Conservation (phyloP, 2,113 vertebrate genomes). For the Balaeniceps rex region DNA sequence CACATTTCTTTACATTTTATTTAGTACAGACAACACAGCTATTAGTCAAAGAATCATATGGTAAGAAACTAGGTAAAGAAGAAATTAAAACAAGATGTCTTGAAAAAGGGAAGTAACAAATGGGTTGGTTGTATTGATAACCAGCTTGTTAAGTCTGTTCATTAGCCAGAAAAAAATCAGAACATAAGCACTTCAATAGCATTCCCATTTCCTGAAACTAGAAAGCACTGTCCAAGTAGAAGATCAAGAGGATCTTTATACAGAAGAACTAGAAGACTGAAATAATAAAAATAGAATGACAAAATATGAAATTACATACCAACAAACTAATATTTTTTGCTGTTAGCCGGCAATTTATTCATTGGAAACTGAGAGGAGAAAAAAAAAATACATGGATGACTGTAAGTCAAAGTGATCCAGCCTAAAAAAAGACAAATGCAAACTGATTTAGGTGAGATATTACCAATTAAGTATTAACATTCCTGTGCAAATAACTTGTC, state of each 20-base stretch:
- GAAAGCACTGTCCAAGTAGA: background rate
- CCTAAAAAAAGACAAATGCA: background rate
- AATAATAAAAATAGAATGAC: background rate
- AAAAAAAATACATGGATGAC: background rate
- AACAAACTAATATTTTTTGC: background rate
- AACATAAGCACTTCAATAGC: background rate
- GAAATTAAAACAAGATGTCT: background rate
- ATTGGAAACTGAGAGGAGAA: background rate
- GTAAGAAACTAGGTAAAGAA: background rate
- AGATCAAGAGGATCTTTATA: background rate
- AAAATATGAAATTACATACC: background rate
- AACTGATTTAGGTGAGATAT: background rate
- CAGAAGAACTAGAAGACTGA: background rate
- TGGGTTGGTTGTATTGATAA: background rate
- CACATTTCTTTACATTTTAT: background rate
- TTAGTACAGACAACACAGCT: background rate
- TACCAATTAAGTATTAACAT: background rate
- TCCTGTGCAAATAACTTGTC: background rate
- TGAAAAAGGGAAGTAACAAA: background rate
- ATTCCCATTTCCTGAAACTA: background rate
- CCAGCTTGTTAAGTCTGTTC: background rate
- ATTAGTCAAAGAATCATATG: background rate
- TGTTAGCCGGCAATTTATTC: background rate
- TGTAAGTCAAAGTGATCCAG: background rate
- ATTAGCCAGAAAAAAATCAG: background rate